Percentiles rank a stretch among this genome's conserved stretches.
phyloP scores from a whole-genome alignment of 2,888 invertebrate species.

The Agonopterix arenella region DNA sequence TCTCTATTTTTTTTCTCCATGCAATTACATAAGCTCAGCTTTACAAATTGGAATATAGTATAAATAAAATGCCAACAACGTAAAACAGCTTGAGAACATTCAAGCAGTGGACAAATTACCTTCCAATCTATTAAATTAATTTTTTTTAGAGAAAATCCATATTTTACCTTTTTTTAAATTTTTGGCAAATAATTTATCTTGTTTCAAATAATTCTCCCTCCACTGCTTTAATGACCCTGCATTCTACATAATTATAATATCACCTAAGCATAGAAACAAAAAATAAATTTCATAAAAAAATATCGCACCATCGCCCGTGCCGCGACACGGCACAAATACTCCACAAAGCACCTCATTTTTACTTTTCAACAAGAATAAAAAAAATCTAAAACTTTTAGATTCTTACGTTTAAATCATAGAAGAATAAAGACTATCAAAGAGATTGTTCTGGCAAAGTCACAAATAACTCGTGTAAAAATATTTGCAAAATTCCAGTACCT shows the following conservation, averaged over 20 bases:
- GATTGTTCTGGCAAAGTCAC: slow-evolving; percentile 8
- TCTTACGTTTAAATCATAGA: slow-evolving; percentile 3
- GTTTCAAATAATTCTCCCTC: not conserved
- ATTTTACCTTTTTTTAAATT: not conserved
- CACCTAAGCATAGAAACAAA: slow-evolving; percentile 31
- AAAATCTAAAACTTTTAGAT: slow-evolving; percentile 18
- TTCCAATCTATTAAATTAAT: not conserved
- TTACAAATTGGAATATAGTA: slow-evolving; percentile 58
- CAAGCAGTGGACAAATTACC: not conserved
- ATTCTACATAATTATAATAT: slow-evolving; percentile 12
- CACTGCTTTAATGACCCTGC: not conserved
- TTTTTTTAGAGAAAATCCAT: not conserved
- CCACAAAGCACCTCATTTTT: slow-evolving; percentile 58
- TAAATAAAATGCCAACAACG: slow-evolving; percentile 68
- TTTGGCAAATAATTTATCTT: too few species aligned
- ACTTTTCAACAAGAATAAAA: slow-evolving; percentile 42
- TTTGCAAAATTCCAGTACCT: too few species aligned
- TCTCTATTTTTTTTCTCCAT: slow-evolving; percentile 35
- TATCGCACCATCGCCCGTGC: slow-evolving; percentile 49
- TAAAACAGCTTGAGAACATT: slow-evolving; percentile 12
- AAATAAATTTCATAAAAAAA: slow-evolving; percentile 37
- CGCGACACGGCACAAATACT: slow-evolving; percentile 30
- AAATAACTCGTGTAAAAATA: slow-evolving; percentile 1
- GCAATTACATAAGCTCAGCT: slow-evolving; percentile 51
- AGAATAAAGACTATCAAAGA: slow-evolving; percentile 8